phyloP scores from a whole-genome alignment of 1,140 invertebrate species.

The Drosophila obscura region DNA sequence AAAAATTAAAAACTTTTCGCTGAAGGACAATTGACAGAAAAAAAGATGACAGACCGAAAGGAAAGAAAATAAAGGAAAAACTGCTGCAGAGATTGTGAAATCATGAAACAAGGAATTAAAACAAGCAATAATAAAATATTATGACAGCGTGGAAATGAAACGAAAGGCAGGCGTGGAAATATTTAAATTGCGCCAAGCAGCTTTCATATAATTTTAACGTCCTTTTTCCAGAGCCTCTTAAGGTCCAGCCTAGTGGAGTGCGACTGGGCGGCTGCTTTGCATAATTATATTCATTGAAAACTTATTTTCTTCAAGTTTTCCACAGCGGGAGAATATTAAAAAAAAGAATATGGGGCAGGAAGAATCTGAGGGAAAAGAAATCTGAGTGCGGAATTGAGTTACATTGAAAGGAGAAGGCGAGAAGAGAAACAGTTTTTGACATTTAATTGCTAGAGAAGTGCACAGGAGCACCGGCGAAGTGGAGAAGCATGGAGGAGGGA shows the following conservation, averaged over 20 bases:
- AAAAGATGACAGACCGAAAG: constrained; percentile 18
- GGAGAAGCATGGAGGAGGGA: background rate
- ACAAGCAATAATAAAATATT: constrained; percentile 83
- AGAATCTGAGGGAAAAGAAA: constrained; percentile 21
- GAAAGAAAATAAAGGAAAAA: constrained; percentile 25
- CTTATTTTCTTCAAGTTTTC: constrained; percentile 78
- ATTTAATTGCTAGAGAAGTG: constrained; percentile 72
- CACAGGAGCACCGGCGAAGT: constrained; percentile 1
- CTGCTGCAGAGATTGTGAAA: constrained; percentile 59
- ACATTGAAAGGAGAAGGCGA: constrained; percentile 47
- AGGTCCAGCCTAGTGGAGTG: constrained; percentile 50
- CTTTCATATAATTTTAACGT: constrained; percentile 71
- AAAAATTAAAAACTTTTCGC: constrained; percentile 76
- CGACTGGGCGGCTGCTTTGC: constrained; percentile 68
- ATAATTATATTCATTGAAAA: constrained; percentile 83
- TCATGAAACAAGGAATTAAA: constrained; percentile 78
- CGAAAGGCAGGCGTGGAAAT: constrained; percentile 44
- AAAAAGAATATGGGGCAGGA: constrained; percentile 26
- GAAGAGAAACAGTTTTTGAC: constrained; percentile 58
- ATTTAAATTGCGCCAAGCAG: constrained; percentile 76
- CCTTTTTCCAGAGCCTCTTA: constrained; percentile 49
- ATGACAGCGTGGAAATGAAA: constrained; percentile 51
- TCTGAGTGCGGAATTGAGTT: constrained; percentile 68
- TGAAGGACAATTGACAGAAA: constrained; percentile 71
- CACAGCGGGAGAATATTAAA: constrained; percentile 64